phyloP scores from a whole-genome alignment of 2,113 vertebrate species.

The Thalassarche chlororhynchos region DNA sequence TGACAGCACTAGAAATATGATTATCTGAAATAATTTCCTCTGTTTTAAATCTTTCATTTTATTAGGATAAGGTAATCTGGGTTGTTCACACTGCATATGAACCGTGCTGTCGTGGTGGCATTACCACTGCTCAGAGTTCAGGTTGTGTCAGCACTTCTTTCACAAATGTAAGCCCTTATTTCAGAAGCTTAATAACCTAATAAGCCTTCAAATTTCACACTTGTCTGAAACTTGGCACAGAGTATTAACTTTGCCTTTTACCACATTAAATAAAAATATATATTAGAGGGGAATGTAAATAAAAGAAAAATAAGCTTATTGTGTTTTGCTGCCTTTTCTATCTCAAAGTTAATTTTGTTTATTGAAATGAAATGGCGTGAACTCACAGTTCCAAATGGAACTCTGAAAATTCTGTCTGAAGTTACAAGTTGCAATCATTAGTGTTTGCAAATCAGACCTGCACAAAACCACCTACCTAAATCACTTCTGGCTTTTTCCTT shows the following conservation, averaged over 20 bases:
- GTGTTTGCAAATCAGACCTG: background rate
- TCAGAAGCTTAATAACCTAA: conserved; percentile 36
- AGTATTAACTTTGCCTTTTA: background rate
- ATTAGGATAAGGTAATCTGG: background rate
- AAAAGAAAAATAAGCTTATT: background rate
- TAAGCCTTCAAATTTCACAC: conserved; percentile 10
- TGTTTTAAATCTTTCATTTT: background rate
- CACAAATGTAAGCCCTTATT: background rate
- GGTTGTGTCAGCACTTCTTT: conserved; percentile 20
- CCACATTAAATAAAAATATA: conserved; percentile 3
- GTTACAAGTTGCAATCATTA: background rate
- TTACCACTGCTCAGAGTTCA: background rate
- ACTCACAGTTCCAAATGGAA: background rate
- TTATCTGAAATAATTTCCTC: background rate
- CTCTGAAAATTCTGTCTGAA: background rate
- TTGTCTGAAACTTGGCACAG: conserved; percentile 1
- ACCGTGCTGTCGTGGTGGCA: background rate
- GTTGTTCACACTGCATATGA: background rate
- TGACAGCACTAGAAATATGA: background rate
- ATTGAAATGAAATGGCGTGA: background rate
- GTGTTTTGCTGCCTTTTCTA: background rate
- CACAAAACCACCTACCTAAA: background rate
- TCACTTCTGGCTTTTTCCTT: conserved; percentile 4
- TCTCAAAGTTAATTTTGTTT: background rate
- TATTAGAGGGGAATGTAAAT: background rate